Evolutionary conservation across 2,888 invertebrate genomes (phyloP).

Genomic region (Saturnia japonica): DNA sequence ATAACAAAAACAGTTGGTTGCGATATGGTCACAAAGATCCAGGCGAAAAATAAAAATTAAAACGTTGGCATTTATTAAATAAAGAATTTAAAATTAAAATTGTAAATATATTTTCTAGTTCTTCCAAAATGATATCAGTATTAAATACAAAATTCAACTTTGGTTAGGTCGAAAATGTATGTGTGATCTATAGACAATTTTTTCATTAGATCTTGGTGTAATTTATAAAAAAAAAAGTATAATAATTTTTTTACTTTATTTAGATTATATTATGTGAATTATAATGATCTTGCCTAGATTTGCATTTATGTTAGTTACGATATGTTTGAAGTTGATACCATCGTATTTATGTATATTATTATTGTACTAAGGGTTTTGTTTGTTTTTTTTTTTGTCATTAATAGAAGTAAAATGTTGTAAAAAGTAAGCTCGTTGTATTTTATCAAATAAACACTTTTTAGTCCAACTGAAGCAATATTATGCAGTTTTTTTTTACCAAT

Average conservation of each 20-base stretch:
- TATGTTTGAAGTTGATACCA: conserved; percentile 80
- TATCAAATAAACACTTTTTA: conserved; percentile 83
- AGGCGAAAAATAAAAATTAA: conserved; percentile 69
- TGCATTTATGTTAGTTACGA: conserved; percentile 80
- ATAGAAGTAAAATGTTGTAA: conserved; percentile 82
- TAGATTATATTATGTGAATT: conserved; percentile 70
- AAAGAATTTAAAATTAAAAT: conserved; percentile 55
- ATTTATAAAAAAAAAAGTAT: conserved; percentile 62
- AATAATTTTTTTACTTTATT: conserved; percentile 54
- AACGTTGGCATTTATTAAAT: conserved; percentile 65
- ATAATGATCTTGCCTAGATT: conserved; percentile 79
- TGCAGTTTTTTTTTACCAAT: conserved; percentile 63
- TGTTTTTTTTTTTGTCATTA: conserved; percentile 81
- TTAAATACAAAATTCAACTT: conserved; percentile 81
- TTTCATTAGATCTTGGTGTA: conserved; percentile 74
- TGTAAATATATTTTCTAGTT: conserved; percentile 81
- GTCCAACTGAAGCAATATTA: conserved; percentile 80
- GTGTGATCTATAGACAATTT: conserved; percentile 78
- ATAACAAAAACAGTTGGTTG: conserved; percentile 69
- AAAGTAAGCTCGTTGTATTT: conserved; percentile 83
- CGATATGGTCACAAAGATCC: conserved; percentile 77
- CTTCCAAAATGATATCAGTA: conserved; percentile 82
- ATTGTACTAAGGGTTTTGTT: conserved; percentile 80
- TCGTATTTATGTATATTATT: conserved; percentile 81
- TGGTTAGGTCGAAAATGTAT: conserved; percentile 80